Base-by-base conservation (phyloP, 2,797 vertebrate genomes). In the Rhynchotus rufescens region DNA sequence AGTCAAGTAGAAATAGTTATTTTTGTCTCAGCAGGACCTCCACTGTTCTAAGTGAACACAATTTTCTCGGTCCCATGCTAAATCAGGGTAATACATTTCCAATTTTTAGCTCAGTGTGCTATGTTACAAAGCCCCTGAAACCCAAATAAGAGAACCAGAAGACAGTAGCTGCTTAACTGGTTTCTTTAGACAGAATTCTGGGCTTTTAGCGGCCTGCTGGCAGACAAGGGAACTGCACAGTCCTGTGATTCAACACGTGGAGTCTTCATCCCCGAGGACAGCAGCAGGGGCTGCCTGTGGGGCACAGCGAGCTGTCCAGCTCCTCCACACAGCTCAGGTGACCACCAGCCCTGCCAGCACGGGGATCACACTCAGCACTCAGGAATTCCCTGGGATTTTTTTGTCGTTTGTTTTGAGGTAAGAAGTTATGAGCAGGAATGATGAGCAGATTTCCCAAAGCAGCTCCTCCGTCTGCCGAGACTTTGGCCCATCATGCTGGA, bases 81-180 rank as follows among this genome's bases (percentile, higher is more conserved):
- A 93, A 96, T 92, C 91, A 87, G 68, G 17, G 80, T 89, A 91
- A 90, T 96, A 90, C 1, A 38, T 87, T 96, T 92, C 89, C 90
- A 96, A 95, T 95, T 94, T 93, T 88, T 90, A 95, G 92, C 90
- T 86, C 94, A 89, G 93, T 74, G 6, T 87, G 93, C 40, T 61
- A 77, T 9, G 60, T 77, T 89, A 49, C 80, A 88, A 76, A 93
- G 88, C 84, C 93, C 87, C 85, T 83, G 76, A 95, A 94, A 90
- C 60, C 8, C 69, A 87, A 91, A 90, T 9, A 85, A 57, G 45
- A 86, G 83, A 92, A 89, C 7, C 14, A 80, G 49, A 62, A 84
- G 56, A 56, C 34, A 86, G 80, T 1, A 86, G 84, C 61, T 89
- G 80, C 77, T 30, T 71, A 57, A 69, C 71, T 90, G 30, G 12